Conservation (phyloP, 2,113 vertebrate genomes). For the Circaetus gallicus region DNA sequence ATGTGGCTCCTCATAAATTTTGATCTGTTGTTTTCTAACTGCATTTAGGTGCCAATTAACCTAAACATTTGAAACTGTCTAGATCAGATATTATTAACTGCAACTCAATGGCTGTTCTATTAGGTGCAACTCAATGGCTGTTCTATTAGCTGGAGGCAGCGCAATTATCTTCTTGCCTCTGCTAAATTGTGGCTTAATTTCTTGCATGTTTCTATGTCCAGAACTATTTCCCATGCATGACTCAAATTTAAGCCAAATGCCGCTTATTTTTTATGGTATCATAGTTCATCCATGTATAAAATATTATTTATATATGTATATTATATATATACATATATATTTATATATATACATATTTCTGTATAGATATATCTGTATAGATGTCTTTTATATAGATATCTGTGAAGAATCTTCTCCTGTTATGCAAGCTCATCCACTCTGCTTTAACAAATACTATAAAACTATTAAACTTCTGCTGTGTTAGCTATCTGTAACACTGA, state of each 20-base stretch:
- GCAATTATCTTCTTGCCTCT: not conserved
- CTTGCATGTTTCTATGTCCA: not conserved
- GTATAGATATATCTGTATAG: not conserved
- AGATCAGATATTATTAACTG: not conserved
- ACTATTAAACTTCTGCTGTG: not conserved
- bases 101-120: not conserved
- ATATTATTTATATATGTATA: not conserved
- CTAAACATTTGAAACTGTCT: constrained; percentile 8
- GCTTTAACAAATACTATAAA: not conserved
- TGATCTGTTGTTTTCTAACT: not conserved
- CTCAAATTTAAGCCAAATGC: not conserved
- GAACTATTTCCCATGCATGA: not conserved
- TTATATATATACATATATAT: not conserved
- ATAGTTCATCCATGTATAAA: not conserved
- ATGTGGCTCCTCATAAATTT: not conserved
- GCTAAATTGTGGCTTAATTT: constrained; percentile 18
- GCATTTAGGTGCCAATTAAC: not conserved
- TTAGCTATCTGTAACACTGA: not conserved
- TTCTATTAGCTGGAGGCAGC: constrained; percentile 12
- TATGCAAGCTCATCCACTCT: not conserved
- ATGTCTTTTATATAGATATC: not conserved
- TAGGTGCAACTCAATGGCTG: not conserved
- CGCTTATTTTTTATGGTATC: not conserved
- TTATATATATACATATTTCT: not conserved
- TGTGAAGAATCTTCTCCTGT: not conserved